Percentiles rank a stretch among this genome's conserved stretches.
phyloP scores from a whole-genome alignment of 1,140 invertebrate species.

The Cotesia vestalis region DNA sequence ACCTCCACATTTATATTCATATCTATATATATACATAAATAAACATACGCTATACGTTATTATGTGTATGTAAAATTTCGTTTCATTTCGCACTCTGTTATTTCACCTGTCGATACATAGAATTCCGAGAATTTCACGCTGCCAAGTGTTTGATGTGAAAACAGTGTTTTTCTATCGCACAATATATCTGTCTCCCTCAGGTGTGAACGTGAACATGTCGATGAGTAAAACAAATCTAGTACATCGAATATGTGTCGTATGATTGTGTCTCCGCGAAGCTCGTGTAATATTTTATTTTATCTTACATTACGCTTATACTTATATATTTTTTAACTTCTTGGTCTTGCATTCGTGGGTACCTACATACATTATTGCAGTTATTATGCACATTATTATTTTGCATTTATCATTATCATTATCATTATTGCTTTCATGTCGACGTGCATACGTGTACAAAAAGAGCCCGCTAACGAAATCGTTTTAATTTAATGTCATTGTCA shows the following conservation, averaged over 20 bases:
- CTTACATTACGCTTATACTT: conserved; percentile 22
- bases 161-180: conserved; percentile 13
- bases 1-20: conserved; percentile 1
- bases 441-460: background rate
- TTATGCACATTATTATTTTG: conserved; percentile 31
- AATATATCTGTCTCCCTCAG: conserved; percentile 8
- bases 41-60: background rate
- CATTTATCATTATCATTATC: conserved; percentile 49
- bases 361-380: too few species aligned
- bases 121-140: conserved; percentile 32
- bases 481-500: conserved; percentile 52
- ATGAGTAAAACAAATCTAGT: conserved; percentile 16
- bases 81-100: conserved; percentile 28
- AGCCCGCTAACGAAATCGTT: conserved; percentile 19
- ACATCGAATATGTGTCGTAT: conserved; percentile 14
- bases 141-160: conserved; percentile 32
- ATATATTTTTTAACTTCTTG: conserved; percentile 17
- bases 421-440: background rate
- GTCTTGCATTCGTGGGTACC: too few species aligned
- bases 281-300: background rate
- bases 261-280: background rate
- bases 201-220: conserved; percentile 3
- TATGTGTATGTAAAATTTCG: conserved; percentile 14
- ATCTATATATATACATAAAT: conserved; percentile 19
- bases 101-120: conserved; percentile 38